Conservation (phyloP, 2,113 vertebrate genomes). For the Ardeotis arabs region DNA sequence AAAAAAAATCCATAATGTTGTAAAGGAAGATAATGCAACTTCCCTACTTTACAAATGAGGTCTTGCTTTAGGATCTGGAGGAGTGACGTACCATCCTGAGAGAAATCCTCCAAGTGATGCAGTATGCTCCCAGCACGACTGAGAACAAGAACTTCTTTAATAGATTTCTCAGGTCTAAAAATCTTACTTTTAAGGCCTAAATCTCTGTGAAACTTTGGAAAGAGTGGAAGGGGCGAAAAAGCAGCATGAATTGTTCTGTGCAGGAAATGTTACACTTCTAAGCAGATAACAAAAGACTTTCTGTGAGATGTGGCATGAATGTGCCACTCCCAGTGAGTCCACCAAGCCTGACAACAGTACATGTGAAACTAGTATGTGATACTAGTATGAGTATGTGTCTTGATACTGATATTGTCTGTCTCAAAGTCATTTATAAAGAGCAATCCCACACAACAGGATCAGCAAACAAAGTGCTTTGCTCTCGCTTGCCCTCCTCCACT, state of each 20-base stretch:
- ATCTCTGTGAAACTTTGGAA: not conserved
- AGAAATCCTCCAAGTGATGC: conserved; percentile 9
- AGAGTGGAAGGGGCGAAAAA: not conserved
- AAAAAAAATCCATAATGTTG: not conserved
- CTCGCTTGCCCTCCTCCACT: not conserved
- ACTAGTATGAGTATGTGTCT: not conserved
- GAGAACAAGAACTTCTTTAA: not conserved
- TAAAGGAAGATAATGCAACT: not conserved
- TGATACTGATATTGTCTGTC: not conserved
- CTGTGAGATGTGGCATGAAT: not conserved
- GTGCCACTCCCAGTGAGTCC: not conserved
- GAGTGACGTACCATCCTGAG: not conserved
- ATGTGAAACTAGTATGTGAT: not conserved
- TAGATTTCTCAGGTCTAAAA: not conserved
- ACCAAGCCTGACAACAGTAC: not conserved
- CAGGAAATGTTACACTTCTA: not conserved
- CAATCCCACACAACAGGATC: not conserved
- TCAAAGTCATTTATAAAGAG: not conserved
- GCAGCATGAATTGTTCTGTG: not conserved
- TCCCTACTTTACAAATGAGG: not conserved
- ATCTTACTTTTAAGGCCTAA: not conserved
- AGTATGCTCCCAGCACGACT: not conserved
- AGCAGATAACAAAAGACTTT: not conserved
- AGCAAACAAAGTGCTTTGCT: rapidly evolving
- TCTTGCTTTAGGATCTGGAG: conserved; percentile 1